These are phyloP conservation scores for Oeneis ivallda DNA, from an alignment of 2,888 invertebrate species.

Conservation along the genomic window DNA sequence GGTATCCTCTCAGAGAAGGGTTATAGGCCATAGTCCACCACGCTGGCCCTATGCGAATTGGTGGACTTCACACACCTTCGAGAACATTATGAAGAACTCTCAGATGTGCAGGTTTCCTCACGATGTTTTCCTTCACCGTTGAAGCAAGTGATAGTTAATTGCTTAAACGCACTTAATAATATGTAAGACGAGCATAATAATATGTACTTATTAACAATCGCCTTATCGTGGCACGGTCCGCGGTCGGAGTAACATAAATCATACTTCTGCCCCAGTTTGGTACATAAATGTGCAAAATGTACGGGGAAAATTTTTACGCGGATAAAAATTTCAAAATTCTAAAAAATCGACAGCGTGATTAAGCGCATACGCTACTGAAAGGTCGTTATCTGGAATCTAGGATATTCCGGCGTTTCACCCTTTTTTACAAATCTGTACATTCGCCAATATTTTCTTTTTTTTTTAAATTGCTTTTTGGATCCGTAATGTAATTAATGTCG, in stretches of 20 bases:
- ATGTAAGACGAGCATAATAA: too few relatives aligned
- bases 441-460: slow-evolving; percentile 32
- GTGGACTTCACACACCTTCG: too few relatives aligned
- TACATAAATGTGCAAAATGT: background rate
- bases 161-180: too few relatives aligned
- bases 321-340: slow-evolving; percentile 16
- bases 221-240: too few relatives aligned
- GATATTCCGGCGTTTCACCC: slow-evolving; percentile 37
- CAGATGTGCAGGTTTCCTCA: too few relatives aligned
- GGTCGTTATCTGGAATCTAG: slow-evolving; percentile 43
- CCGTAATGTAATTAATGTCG: slow-evolving; percentile 21
- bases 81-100: too few relatives aligned
- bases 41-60: too few relatives aligned
- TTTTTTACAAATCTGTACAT: slow-evolving; percentile 38
- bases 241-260: background rate
- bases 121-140: too few relatives aligned
- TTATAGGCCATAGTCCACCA: too few relatives aligned
- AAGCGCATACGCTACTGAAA: slow-evolving; percentile 35
- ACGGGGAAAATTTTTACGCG: background rate
- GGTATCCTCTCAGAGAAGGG: too few relatives aligned
- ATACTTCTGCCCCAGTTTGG: background rate
- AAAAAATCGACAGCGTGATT: slow-evolving; percentile 19
- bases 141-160: too few relatives aligned
- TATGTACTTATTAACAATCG: too few relatives aligned
- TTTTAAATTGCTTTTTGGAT: slow-evolving; percentile 35